Conservation (phyloP, 2,113 vertebrate genomes). For the Herpailurus yagouaroundi region DNA sequence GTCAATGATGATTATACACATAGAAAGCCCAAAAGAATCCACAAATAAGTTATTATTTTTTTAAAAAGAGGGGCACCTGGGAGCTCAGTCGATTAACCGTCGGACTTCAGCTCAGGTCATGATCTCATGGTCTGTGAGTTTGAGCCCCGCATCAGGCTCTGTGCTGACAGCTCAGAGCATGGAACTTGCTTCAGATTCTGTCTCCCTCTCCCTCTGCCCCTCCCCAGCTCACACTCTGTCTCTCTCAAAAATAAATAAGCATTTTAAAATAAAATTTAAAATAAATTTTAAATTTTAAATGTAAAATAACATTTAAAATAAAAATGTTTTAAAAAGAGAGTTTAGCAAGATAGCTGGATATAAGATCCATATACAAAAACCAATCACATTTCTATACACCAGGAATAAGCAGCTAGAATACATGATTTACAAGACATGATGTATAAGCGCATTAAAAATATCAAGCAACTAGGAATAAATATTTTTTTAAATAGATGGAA, state of each 20-base stretch:
- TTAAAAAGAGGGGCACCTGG: neutral
- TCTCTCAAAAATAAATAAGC: too few relatives aligned
- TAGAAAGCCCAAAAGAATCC: neutral
- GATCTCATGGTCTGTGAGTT: too few relatives aligned
- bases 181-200: too few relatives aligned
- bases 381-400: neutral
- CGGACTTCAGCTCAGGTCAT: too few relatives aligned
- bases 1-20: neutral
- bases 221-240: too few relatives aligned
- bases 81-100: too few relatives aligned
- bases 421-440: neutral
- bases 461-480: neutral
- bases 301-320: too few relatives aligned
- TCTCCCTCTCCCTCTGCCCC: too few relatives aligned
- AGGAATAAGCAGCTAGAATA: neutral
- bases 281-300: too few relatives aligned
- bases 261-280: too few relatives aligned
- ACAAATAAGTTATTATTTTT: neutral
- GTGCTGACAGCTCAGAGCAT: too few relatives aligned
- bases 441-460: neutral
- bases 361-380: constrained; percentile 5
- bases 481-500: neutral
- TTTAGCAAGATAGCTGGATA: neutral
- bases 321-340: neutral
- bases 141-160: too few relatives aligned